phyloP scores from a whole-genome alignment of 2,888 invertebrate species.

The Protonemura montana region DNA sequence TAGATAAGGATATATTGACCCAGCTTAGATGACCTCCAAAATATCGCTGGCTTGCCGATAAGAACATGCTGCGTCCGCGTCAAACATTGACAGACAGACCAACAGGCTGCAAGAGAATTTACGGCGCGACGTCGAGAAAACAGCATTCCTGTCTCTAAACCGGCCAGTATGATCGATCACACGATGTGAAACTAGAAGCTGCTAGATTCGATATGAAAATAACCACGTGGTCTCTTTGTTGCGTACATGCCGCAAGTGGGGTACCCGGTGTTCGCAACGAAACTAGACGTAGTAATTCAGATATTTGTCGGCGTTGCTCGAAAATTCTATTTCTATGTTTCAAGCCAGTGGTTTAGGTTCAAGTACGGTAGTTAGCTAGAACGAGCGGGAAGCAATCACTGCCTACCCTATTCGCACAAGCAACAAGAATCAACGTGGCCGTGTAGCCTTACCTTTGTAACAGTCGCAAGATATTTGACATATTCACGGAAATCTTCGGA shows the following conservation, averaged over 20 bases:
- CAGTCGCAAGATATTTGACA: slow-evolving; percentile 23
- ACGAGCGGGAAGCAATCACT: no score
- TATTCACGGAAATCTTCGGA: neutral
- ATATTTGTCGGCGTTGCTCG: no score
- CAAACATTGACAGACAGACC: neutral
- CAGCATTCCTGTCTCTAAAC: neutral
- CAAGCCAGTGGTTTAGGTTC: no score
- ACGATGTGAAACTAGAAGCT: neutral
- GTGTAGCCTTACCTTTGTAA: slow-evolving; percentile 9
- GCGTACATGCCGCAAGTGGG: no score
- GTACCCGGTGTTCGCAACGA: no score
- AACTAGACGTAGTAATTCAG: no score
- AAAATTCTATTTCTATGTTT: no score
- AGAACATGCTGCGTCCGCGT: neutral
- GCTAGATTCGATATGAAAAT: neutral
- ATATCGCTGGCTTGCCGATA: neutral
- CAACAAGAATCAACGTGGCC: neutral
- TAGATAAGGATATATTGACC: neutral
- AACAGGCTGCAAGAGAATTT: neutral
- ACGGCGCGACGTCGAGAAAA: neutral
- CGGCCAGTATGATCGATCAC: neutral
- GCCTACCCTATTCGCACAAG: neutral
- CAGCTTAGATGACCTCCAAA: neutral
- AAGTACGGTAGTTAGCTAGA: no score
- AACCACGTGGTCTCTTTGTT: neutral